Conservation (phyloP, 2,888 invertebrate species). For the Metalampra italica region DNA sequence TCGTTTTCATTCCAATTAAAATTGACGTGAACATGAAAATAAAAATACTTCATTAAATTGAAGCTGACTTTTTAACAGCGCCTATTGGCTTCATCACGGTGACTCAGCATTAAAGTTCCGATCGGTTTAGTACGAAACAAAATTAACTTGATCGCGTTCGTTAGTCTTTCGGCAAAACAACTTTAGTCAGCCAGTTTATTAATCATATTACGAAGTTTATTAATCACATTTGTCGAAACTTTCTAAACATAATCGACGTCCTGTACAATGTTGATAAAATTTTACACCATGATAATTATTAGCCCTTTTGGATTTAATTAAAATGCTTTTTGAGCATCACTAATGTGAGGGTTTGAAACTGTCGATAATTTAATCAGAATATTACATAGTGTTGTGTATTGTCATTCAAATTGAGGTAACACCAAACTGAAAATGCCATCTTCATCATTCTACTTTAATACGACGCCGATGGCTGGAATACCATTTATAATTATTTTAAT, state of each 20-base stretch:
- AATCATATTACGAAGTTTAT: slow-evolving; percentile 36
- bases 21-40: slow-evolving; percentile 49
- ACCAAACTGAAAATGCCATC: no score
- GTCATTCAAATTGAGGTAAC: no score
- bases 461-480: neutral
- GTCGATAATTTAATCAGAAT: no score
- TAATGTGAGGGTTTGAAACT: neutral
- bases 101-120: slow-evolving; percentile 35
- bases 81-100: slow-evolving; percentile 35
- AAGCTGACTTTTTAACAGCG: slow-evolving; percentile 30
- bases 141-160: slow-evolving; percentile 35
- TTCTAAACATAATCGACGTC: slow-evolving; percentile 6
- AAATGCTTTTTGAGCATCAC: neutral
- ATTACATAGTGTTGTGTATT: no score
- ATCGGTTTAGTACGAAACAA: slow-evolving; percentile 14
- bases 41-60: slow-evolving; percentile 49
- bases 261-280: slow-evolving; percentile 6
- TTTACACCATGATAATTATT: neutral
- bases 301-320: no score
- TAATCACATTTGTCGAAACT: slow-evolving; percentile 37
- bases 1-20: slow-evolving; percentile 48
- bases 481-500: slow-evolving; percentile 35
- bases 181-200: slow-evolving; percentile 38
- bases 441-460: neutral
- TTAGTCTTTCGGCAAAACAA: slow-evolving; percentile 29